Conservation (phyloP, 2,797 vertebrate genomes). For the Myotis vivesi region DNA sequence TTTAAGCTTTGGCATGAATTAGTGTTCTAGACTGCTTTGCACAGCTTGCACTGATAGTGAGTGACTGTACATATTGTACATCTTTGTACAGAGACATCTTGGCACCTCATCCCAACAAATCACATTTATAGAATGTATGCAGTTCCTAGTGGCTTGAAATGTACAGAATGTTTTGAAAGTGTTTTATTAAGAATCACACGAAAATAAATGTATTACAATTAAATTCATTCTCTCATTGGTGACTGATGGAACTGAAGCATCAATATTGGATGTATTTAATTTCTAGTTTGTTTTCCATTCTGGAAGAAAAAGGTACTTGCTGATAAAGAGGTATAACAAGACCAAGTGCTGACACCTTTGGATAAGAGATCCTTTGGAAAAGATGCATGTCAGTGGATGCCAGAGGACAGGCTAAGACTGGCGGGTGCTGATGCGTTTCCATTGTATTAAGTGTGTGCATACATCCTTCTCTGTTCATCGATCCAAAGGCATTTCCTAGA, state of each 20-base stretch:
- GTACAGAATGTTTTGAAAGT: slow-evolving; percentile 94
- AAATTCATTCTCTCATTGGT: slow-evolving; percentile 84
- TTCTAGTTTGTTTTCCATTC: slow-evolving; percentile 55
- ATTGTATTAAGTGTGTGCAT: neutral
- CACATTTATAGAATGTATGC: slow-evolving; percentile 84
- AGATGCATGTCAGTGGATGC: neutral
- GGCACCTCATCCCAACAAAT: slow-evolving; percentile 79
- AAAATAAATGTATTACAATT: slow-evolving; percentile 86
- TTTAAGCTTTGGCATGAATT: slow-evolving; percentile 87
- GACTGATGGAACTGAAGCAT: slow-evolving; percentile 90
- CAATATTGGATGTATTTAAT: slow-evolving; percentile 78
- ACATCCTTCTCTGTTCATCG: slow-evolving; percentile 12
- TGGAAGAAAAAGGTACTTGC: slow-evolving; percentile 61
- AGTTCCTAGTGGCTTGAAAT: slow-evolving; percentile 88
- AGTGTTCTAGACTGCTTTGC: slow-evolving; percentile 86
- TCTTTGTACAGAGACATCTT: slow-evolving; percentile 92
- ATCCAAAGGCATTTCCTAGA: neutral
- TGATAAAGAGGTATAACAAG: slow-evolving; percentile 19
- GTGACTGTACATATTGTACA: slow-evolving; percentile 96
- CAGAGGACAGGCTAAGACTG: neutral
- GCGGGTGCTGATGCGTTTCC: neutral
- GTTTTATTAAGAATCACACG: slow-evolving; percentile 88
- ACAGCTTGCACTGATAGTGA: slow-evolving; percentile 88
- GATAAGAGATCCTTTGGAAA: neutral
- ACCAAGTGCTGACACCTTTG: neutral